phyloP scores from a whole-genome alignment of 2,888 invertebrate species.

The Apamea monoglypha region DNA sequence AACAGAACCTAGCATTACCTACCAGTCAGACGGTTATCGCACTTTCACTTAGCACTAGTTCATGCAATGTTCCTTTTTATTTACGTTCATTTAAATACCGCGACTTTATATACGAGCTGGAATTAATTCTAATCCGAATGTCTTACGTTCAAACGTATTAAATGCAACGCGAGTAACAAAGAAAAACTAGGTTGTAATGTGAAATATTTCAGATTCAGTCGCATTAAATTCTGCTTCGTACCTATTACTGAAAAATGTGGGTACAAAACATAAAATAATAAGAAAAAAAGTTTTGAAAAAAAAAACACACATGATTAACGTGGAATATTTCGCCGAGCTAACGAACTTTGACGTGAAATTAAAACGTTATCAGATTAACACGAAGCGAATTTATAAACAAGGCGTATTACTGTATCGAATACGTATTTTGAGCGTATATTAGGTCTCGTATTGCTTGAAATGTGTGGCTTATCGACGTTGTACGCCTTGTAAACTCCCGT shows the following conservation, averaged over 20 bases:
- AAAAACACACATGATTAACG: conserved; percentile 55
- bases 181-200: conserved; percentile 50
- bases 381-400: conserved; percentile 52
- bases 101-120: conserved; percentile 55
- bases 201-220: conserved; percentile 54
- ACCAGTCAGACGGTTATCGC: conserved; percentile 71
- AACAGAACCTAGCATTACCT: conserved; percentile 62
- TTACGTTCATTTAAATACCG: conserved; percentile 66
- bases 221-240: conserved; percentile 47
- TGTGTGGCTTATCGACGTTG: conserved; percentile 68
- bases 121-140: conserved; percentile 62
- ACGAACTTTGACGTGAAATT: conserved; percentile 68
- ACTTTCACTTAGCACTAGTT: conserved; percentile 70
- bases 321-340: conserved; percentile 60
- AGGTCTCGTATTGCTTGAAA: background rate
- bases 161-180: conserved; percentile 58
- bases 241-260: conserved; percentile 43
- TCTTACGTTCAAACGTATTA: conserved; percentile 58
- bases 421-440: conserved; percentile 26
- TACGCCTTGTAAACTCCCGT: conserved; percentile 55
- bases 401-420: conserved; percentile 25
- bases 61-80: conserved; percentile 70
- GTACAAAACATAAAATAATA: conserved; percentile 44
- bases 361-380: conserved; percentile 66
- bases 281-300: conserved; percentile 24